Evolutionary conservation across 2,888 invertebrate species (phyloP).

Genomic region (Eumerus sabulonum): DNA sequence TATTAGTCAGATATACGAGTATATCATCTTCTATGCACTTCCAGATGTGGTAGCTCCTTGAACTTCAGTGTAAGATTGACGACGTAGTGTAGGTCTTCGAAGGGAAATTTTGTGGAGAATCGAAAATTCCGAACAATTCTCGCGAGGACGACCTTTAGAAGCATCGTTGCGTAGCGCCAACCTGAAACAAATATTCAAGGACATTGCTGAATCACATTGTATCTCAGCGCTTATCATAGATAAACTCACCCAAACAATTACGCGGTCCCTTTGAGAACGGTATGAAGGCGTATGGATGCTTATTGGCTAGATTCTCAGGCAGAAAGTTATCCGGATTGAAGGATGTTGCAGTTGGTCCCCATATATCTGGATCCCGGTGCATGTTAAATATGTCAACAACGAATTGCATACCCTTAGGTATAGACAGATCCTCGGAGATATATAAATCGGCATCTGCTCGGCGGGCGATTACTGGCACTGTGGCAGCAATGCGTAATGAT

Average conservation of each 20-base stretch:
- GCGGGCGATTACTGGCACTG: constrained; percentile 70
- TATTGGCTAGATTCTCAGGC: constrained; percentile 64
- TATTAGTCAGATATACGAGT: too few relatives aligned
- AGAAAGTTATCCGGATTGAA: constrained; percentile 72
- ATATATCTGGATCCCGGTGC: constrained; percentile 70
- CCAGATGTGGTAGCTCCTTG: constrained; percentile 31
- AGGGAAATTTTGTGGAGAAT: constrained; percentile 36
- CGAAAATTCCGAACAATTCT: constrained; percentile 40
- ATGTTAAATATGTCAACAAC: constrained; percentile 68
- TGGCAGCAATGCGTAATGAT: constrained; percentile 71
- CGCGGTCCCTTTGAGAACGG: constrained; percentile 73
- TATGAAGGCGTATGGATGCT: constrained; percentile 71
- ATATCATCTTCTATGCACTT: constrained; percentile 32
- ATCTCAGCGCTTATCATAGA: neutral
- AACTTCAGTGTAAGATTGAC: constrained; percentile 47
- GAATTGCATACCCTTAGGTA: constrained; percentile 67
- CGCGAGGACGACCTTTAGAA: constrained; percentile 37
- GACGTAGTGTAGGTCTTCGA: constrained; percentile 37
- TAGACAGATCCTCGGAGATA: constrained; percentile 54
- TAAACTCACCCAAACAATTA: constrained; percentile 71
- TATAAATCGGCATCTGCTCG: constrained; percentile 56
- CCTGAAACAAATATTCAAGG: constrained; percentile 18
- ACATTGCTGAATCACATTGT: neutral
- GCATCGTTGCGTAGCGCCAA: constrained; percentile 50
- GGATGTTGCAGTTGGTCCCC: constrained; percentile 70